Conservation (phyloP, 1,140 invertebrate genomes). For the Tetramorium simillimum region DNA sequence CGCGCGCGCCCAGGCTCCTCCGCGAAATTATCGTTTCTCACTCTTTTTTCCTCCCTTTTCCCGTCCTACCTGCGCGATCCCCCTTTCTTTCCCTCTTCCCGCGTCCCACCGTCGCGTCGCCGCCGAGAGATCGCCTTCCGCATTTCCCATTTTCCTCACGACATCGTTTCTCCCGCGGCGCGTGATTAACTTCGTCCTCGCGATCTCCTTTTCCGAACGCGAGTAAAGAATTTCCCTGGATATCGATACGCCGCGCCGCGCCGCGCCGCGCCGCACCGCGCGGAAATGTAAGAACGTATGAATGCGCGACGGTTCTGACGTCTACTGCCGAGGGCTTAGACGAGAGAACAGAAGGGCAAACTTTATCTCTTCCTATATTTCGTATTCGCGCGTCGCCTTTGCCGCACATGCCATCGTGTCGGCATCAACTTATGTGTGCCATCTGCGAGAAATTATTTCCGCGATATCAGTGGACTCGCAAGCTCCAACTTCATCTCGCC, state of each 20-base stretch:
- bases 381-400: not conserved
- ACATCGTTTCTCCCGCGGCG: not conserved
- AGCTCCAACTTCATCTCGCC: not conserved
- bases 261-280: not conserved
- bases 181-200: slow-evolving; percentile 44
- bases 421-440: not conserved
- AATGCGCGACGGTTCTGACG: not conserved
- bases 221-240: not conserved
- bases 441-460: slow-evolving; percentile 43
- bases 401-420: not conserved
- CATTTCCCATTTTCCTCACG: slow-evolving; percentile 48
- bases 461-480: slow-evolving; percentile 8
- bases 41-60: not conserved
- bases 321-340: not conserved
- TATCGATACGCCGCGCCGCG: slow-evolving; percentile 3
- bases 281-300: slow-evolving; percentile 1
- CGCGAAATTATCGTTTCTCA: slow-evolving; percentile 63
- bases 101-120: not conserved
- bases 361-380: slow-evolving; percentile 34
- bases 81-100: not conserved
- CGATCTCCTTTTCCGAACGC: slow-evolving; percentile 32
- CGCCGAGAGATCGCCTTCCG: slow-evolving; percentile 1
- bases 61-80: not conserved
- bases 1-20: not conserved
- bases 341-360: not conserved